Conservation (phyloP, 1,140 invertebrate genomes). For the Lasaia peninsularis region DNA sequence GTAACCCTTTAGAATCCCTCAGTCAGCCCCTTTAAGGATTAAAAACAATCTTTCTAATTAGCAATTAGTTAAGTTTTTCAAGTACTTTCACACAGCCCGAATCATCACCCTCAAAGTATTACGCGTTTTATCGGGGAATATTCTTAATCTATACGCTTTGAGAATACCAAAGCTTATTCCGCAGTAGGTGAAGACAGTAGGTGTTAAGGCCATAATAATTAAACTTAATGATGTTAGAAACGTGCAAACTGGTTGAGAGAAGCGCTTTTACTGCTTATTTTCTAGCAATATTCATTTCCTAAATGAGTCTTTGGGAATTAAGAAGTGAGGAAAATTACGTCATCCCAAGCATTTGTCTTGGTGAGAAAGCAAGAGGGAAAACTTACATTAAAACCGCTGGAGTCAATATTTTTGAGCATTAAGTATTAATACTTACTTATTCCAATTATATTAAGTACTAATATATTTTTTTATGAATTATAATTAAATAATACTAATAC, state of each 20-base stretch:
- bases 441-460: too few species aligned
- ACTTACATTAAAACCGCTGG: constrained; percentile 24
- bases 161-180: background rate
- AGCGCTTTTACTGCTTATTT: constrained; percentile 61
- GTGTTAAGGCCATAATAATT: constrained; percentile 57
- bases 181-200: background rate
- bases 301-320: constrained; percentile 47
- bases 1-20: too few species aligned
- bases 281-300: constrained; percentile 54
- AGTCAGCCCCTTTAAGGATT: too few species aligned
- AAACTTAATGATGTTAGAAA: constrained; percentile 57
- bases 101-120: background rate
- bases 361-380: constrained; percentile 23
- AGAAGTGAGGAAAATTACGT: constrained; percentile 48
- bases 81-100: too few species aligned
- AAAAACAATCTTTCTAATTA: too few species aligned
- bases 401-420: background rate
- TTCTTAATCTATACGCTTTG: background rate
- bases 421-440: too few species aligned
- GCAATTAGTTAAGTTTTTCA: too few species aligned
- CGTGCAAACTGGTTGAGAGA: constrained; percentile 58
- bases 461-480: too few species aligned
- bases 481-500: too few species aligned
- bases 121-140: background rate
- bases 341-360: constrained; percentile 25